phyloP scores from a whole-genome alignment of 2,888 invertebrate species.

The Drosophila fungiperda region DNA sequence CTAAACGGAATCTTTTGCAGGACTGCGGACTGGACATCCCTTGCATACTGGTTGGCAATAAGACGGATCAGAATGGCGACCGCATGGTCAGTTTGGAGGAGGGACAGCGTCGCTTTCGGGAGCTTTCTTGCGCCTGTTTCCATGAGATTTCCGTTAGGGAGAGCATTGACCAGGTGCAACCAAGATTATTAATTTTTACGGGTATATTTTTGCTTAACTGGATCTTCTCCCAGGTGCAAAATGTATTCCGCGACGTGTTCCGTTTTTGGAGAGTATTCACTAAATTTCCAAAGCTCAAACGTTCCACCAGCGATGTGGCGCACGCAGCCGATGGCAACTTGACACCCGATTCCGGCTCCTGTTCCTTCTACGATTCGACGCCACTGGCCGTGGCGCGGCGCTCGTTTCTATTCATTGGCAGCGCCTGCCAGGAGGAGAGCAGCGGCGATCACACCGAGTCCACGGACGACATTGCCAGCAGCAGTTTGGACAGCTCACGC shows the following conservation, averaged over 20 bases:
- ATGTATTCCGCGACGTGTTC: constrained; percentile 91
- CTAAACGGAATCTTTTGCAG: constrained; percentile 79
- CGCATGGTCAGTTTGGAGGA: constrained; percentile 92
- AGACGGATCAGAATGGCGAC: constrained; percentile 91
- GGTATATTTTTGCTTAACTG: constrained; percentile 23
- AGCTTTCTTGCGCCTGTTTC: constrained; percentile 92
- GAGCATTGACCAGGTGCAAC: constrained; percentile 90
- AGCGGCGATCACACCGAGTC: constrained; percentile 87
- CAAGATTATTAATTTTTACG: background rate
- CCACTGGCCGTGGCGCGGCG: constrained; percentile 77
- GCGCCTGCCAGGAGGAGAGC: constrained; percentile 87
- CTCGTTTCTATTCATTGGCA: constrained; percentile 86
- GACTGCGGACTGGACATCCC: constrained; percentile 89
- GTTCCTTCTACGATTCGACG: constrained; percentile 85
- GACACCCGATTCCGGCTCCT: constrained; percentile 86
- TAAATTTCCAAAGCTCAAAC: constrained; percentile 88
- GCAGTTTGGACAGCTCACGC: constrained; percentile 85
- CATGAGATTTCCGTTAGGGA: constrained; percentile 94
- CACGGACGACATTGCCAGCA: constrained; percentile 85
- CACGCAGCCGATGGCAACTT: constrained; percentile 85
- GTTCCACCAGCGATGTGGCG: constrained; percentile 87
- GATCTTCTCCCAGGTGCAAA: constrained; percentile 87
- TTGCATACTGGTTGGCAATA: constrained; percentile 93
- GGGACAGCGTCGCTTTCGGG: constrained; percentile 90
- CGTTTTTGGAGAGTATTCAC: constrained; percentile 91